Conservation (phyloP, 2,113 vertebrate genomes). For the Suncus etruscus region DNA sequence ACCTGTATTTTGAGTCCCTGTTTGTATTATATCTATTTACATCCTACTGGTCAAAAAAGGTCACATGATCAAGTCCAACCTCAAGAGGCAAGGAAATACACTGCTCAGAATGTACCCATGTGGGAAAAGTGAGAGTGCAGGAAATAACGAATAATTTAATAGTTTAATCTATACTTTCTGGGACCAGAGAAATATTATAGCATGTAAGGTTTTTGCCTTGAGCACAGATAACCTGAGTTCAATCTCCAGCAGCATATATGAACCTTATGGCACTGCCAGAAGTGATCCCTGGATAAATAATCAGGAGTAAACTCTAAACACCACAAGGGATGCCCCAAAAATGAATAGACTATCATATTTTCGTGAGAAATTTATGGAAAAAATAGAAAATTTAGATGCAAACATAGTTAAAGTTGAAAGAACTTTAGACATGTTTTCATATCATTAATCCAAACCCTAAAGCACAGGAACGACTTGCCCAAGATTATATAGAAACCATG, state of each 20-base stretch:
- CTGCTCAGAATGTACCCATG: background rate
- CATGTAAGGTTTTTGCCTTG: too few species aligned
- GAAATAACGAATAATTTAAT: background rate
- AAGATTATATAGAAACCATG: background rate
- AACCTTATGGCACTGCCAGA: too few species aligned
- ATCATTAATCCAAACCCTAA: conserved; percentile 2
- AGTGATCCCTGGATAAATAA: too few species aligned
- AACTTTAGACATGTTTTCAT: background rate
- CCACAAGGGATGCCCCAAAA: background rate
- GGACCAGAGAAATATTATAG: too few species aligned
- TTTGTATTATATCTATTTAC: background rate
- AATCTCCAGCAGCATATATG: too few species aligned
- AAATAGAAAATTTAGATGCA: background rate
- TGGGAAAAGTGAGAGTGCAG: background rate
- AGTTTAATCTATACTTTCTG: too few species aligned
- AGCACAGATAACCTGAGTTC: too few species aligned
- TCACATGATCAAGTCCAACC: background rate
- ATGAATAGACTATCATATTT: background rate
- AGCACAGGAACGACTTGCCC: background rate
- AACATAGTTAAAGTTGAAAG: conserved; percentile 51
- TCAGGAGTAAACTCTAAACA: too few species aligned
- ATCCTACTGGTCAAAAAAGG: background rate
- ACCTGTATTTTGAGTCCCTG: background rate
- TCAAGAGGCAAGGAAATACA: background rate
- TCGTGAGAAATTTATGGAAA: conserved; percentile 26